Conservation (phyloP, 2,797 vertebrate genomes). For the Chelidonichthys spinosus region DNA sequence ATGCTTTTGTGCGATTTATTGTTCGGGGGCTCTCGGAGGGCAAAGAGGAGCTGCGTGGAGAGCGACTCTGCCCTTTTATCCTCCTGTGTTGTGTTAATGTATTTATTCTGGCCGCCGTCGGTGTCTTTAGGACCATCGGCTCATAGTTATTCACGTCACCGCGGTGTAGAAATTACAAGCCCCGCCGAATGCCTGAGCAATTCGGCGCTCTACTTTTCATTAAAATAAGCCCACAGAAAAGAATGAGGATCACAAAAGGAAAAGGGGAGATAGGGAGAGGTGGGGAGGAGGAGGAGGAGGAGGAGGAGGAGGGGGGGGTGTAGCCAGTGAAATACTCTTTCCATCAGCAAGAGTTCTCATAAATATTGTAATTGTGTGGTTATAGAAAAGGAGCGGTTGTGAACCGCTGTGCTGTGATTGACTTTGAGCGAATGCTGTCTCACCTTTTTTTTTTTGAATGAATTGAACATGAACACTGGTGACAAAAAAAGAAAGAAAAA, state of each 20-base stretch:
- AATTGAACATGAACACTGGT: constrained; percentile 69
- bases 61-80: constrained; percentile 56
- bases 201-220: constrained; percentile 78
- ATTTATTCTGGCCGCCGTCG: constrained; percentile 68
- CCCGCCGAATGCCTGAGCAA: constrained; percentile 66
- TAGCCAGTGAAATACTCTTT: constrained; percentile 66
- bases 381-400: constrained; percentile 73
- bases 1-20: constrained; percentile 70
- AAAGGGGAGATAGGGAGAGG: constrained; percentile 39
- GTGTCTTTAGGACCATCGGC: constrained; percentile 66
- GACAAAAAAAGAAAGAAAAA: constrained; percentile 27
- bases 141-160: constrained; percentile 77
- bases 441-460: constrained; percentile 66
- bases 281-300: background rate
- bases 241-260: constrained; percentile 69
- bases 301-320: background rate
- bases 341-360: constrained; percentile 80
- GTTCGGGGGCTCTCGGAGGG: constrained; percentile 45
- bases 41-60: constrained; percentile 46
- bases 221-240: constrained; percentile 74
- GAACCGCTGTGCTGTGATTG: constrained; percentile 69
- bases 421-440: constrained; percentile 78
- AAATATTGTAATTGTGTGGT: constrained; percentile 85
- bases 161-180: constrained; percentile 75
- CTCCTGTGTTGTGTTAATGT: constrained; percentile 66